Base-by-base conservation (phyloP, 1,140 invertebrate species). In the Probaryconus sp. region DNA sequence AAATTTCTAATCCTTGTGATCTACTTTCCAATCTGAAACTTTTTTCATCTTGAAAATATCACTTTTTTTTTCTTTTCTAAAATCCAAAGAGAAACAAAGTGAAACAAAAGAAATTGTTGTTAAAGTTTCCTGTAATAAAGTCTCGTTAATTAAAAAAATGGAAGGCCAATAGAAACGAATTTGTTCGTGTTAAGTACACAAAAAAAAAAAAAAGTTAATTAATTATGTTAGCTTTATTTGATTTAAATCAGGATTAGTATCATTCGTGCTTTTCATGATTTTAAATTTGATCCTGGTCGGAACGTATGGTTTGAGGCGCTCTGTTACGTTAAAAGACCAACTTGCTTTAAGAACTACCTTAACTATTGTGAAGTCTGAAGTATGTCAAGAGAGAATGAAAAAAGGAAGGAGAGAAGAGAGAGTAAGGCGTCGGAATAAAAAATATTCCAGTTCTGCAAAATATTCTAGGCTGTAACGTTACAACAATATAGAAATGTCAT, bases 311-410 rank as follows among this genome's bases (percentile, higher is more conserved):
- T 47, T 47, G 24, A 51, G 47, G 47, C 37, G 26, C 33, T 50
- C 50, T 63, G 56, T 56, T 63, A 63, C 56, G 50, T 33, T 56
- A 63, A 71, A 63, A 63, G 68, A 63, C 28, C 58, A 63, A 71
- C 68, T 63, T 43, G 40, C 17, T 56, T 58, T 28, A 58, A 63
- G 58, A 63, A 42, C 20, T 47, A 50, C 38, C 30, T 63, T 63
- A 56, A 63, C 68, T 40, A 63, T 71, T 71, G 68, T 63, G 13
- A 50, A 63, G 50, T 71, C 31, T 71, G 58, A 63, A 71, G 58
- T 71, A 56, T 71, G 56, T 63, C 58, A 71, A 63, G 68, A 61
- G 48, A 63, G 58, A 63, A 71, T 63, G 67, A 26, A 53, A 50
- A 48, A 71, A 71, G 55, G 38, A 61, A 30, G 3, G 28, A 2